These are phyloP conservation scores for Cyprinodon diabolis DNA, from an alignment of 2,797 vertebrate species.

Conservation along the genomic window DNA sequence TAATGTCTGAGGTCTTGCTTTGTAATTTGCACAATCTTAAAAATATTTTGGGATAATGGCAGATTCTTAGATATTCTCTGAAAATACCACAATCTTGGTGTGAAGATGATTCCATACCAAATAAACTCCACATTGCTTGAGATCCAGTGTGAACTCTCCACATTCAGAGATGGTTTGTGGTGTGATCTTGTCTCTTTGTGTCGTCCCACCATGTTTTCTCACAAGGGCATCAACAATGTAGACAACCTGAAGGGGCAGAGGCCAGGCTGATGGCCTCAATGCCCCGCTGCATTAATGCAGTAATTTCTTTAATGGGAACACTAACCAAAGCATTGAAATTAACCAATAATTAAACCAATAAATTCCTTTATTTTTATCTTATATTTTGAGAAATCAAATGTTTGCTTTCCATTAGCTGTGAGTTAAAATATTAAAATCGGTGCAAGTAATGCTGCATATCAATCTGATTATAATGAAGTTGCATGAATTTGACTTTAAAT, in stretches of 20 bases:
- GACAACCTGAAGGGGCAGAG: neutral
- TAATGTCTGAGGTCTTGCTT: too few relatives aligned
- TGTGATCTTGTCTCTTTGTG: neutral
- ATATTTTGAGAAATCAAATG: neutral
- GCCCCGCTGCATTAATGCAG: neutral
- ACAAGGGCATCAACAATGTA: neutral
- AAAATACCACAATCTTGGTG: too few relatives aligned
- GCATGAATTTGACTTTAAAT: neutral
- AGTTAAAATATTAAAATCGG: neutral
- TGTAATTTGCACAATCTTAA: too few relatives aligned
- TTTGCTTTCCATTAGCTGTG: neutral
- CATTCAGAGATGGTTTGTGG: too few relatives aligned
- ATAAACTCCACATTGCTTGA: too few relatives aligned
- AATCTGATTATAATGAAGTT: neutral
- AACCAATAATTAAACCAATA: too few relatives aligned
- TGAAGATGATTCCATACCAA: too few relatives aligned
- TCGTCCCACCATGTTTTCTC: neutral
- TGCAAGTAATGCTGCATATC: neutral
- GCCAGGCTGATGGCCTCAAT: neutral
- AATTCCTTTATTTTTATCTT: neutral
- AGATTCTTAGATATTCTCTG: too few relatives aligned
- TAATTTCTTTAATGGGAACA: too few relatives aligned
- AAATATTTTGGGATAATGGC: too few relatives aligned
- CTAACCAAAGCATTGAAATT: too few relatives aligned
- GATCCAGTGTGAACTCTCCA: too few relatives aligned